A percentile compares a stretch with the other conserved stretches of the same genome.
Conservation (phyloP, 2,113 vertebrate species). For the Hemibagrus wyckioides region DNA sequence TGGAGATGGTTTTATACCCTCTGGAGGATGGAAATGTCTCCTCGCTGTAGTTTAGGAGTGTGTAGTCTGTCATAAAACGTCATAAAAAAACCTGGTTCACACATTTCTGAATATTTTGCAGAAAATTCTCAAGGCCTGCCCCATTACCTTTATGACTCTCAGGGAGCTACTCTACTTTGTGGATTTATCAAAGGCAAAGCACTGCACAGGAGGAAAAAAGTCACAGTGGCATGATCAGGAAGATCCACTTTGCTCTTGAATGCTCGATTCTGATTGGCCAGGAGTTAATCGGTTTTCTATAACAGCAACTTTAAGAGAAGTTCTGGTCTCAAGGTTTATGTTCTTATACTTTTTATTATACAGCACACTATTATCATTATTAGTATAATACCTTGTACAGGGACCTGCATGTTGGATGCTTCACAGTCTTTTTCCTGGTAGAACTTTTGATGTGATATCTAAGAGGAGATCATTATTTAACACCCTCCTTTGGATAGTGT, state of each 20-base stretch:
- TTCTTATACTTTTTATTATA: neutral
- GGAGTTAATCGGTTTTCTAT: neutral
- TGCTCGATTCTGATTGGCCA: neutral
- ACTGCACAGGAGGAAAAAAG: neutral
- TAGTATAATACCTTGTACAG: neutral
- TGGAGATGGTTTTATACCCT: constrained; percentile 10
- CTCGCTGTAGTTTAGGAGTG: neutral
- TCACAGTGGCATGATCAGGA: constrained; percentile 10
- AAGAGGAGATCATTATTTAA: neutral
- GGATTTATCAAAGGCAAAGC: constrained; percentile 36
- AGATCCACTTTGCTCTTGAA: neutral
- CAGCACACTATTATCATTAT: neutral
- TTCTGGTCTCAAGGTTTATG: neutral
- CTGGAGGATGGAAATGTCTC: constrained; percentile 17
- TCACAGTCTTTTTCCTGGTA: no score
- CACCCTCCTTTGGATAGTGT: neutral
- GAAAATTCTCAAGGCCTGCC: constrained; percentile 4
- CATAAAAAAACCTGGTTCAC: constrained; percentile 26
- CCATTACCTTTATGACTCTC: constrained; percentile 40
- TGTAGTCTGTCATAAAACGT: constrained; percentile 17
- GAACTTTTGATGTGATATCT: neutral
- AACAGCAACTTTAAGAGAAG: neutral
- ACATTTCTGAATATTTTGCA: constrained; percentile 15
- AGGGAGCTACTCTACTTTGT: constrained; percentile 14
- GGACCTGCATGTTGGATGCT: neutral